Conservation (phyloP, 2,797 vertebrate species). For the Hydrolagus colliei region DNA sequence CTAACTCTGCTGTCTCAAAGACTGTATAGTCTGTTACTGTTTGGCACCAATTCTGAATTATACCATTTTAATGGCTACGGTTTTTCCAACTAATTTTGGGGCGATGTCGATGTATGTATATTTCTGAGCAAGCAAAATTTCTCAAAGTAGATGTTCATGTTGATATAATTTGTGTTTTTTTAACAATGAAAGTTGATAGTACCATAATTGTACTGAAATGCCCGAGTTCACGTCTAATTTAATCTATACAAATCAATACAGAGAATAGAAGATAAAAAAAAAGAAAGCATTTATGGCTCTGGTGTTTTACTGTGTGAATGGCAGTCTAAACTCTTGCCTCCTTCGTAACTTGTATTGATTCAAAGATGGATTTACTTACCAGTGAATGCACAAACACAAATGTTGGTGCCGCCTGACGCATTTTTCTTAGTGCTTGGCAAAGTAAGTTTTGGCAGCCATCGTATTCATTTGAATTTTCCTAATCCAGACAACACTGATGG, state of each 20-base stretch:
- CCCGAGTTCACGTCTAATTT: slow-evolving; percentile 41
- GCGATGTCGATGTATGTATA: slow-evolving; percentile 37
- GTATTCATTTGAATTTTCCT: not conserved
- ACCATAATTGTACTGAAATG: slow-evolving; percentile 43
- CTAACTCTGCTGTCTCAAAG: slow-evolving; percentile 48
- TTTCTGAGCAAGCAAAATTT: slow-evolving; percentile 36
- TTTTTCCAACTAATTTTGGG: slow-evolving; percentile 38
- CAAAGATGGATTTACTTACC: not conserved
- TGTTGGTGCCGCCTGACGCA: not conserved
- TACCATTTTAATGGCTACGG: slow-evolving; percentile 35
- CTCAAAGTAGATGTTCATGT: slow-evolving; percentile 41
- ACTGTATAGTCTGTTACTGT: slow-evolving; percentile 37
- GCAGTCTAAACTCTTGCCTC: not conserved
- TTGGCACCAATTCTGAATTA: slow-evolving; percentile 36
- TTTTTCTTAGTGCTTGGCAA: not conserved
- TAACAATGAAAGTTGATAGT: slow-evolving; percentile 46
- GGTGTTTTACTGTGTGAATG: slow-evolving; percentile 6
- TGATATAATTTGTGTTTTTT: slow-evolving; percentile 43
- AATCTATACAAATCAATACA: slow-evolving; percentile 51
- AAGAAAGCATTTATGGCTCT: not conserved
- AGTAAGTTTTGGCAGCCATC: not conserved
- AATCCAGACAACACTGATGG: not conserved
- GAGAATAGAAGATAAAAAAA: slow-evolving; percentile 47
- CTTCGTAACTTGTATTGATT: not conserved
- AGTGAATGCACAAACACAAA: not conserved